Conservation (phyloP, 2,888 invertebrate genomes). For the Aphodius sticticus region DNA sequence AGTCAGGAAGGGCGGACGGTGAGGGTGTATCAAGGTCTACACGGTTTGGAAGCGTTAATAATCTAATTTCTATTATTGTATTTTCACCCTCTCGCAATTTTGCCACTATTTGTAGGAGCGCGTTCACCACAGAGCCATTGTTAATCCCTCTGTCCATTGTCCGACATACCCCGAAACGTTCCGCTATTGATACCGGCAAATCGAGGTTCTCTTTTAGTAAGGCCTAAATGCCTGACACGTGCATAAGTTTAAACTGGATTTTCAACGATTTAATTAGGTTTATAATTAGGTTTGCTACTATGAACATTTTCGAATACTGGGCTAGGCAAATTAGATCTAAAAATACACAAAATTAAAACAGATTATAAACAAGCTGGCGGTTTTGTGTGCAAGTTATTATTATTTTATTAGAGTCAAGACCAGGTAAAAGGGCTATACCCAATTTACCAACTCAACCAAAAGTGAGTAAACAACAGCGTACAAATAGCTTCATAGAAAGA, state of each 20-base stretch:
- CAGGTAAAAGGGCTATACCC: no score
- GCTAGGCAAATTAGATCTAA: no score
- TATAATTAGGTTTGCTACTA: neutral
- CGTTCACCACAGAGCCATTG: neutral
- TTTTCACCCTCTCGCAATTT: conserved; percentile 17
- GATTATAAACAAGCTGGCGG: no score
- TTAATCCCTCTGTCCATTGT: neutral
- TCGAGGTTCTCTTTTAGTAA: neutral
- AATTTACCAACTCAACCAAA: no score
- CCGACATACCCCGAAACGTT: neutral
- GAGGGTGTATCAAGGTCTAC: neutral
- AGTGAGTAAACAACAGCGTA: no score
- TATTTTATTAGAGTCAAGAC: no score
- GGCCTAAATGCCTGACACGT: neutral
- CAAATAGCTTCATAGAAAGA: no score
- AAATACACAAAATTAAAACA: no score
- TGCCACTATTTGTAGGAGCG: conserved; percentile 16
- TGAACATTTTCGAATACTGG: neutral
- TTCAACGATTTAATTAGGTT: neutral
- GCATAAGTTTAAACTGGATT: neutral
- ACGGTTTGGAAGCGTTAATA: conserved; percentile 30
- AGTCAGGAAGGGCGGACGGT: neutral
- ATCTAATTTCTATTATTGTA: conserved; percentile 35
- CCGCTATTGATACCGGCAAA: neutral
- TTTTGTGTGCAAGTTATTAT: no score